Evolutionary conservation across 2,113 vertebrate genomes (phyloP).

Genomic region (Sinosuthora webbiana): DNA sequence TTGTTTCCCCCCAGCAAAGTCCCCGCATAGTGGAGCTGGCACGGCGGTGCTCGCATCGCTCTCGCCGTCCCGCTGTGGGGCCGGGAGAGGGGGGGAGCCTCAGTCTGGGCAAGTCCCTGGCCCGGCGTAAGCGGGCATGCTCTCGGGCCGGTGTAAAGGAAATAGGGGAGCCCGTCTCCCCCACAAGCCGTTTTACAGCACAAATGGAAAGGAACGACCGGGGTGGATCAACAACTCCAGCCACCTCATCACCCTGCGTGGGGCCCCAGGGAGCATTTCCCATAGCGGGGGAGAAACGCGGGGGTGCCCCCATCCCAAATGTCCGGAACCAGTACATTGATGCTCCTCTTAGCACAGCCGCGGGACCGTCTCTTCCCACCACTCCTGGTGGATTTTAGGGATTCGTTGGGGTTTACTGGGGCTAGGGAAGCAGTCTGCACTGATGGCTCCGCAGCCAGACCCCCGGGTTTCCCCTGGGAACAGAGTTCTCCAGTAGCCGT

Average conservation of each 20-base stretch:
- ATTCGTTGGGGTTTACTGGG: fast-evolving
- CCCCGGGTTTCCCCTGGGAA: fast-evolving
- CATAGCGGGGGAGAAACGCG: fast-evolving
- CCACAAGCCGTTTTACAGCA: neutral
- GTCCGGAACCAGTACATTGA: fast-evolving
- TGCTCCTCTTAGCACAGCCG: neutral
- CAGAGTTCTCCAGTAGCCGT: neutral
- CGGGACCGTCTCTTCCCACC: neutral
- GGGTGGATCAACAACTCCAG: neutral
- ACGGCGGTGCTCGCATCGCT: neutral
- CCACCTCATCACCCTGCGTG: fast-evolving
- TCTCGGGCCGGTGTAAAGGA: neutral
- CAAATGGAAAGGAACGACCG: neutral
- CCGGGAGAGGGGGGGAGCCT: neutral
- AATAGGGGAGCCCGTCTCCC: fast-evolving
- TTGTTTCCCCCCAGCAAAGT: fast-evolving
- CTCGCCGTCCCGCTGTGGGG: neutral
- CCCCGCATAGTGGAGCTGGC: neutral
- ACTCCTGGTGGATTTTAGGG: neutral
- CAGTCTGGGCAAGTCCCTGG: neutral
- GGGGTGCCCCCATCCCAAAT: neutral
- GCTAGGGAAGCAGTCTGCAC: fast-evolving
- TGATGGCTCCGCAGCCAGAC: neutral
- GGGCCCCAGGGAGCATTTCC: neutral
- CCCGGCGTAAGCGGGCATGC: neutral